Evolutionary conservation across 1,140 invertebrate genomes (phyloP), one percentile per base, ranked within the genome.

Genomic region (Neoseiulus cucumeris): DNA sequence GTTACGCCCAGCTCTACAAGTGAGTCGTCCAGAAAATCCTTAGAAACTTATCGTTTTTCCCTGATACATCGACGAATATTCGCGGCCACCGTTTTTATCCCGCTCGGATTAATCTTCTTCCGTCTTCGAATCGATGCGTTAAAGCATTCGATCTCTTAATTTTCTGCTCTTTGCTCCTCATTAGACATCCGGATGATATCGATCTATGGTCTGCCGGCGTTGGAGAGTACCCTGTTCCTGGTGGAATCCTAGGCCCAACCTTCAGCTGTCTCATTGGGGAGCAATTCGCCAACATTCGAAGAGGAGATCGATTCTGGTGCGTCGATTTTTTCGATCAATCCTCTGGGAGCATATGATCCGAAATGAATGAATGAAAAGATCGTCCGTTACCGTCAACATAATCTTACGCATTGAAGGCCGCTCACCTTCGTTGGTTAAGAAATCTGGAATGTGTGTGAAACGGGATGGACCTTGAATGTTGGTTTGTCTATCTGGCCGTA

Each of bases 151-250:
- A 0, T n/a, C 4, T 17, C 33, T 33, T 22, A 66, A 33, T n/a
- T 67, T 67, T 25, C 22, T 67, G 6, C 18, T 18, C 29, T 67
- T 59, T 44, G 14, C 42, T 44, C 64, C 4, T 55, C 64, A 66
- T 72, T 75, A 87, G 84, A 67, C 85, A 88, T 72, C 87, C 88
- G 17, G 80, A 82, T 64, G 89, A 92, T 74, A 86, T 92, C 42
- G 89, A 93, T 79, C 78, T 93, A 28, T 93, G 89, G 88, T 91
- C 87, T 25, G 88, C 86, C 22, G 93, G 93, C 44, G 89, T 95
- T 1, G 72, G 72, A 17, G 77, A 80, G 66, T 65, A 42, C 7
- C 66, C 73, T 30, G 42, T 77, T 0, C 68, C 68, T 1, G 73
- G 72, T 18, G 79, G 79, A 9, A 68, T 82, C 30, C 68, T 83